Percentiles rank a stretch among this genome's conserved stretches.
Evolutionary conservation across 2,888 invertebrate genomes (phyloP).

Genomic region (Protodeltote pygarga): DNA sequence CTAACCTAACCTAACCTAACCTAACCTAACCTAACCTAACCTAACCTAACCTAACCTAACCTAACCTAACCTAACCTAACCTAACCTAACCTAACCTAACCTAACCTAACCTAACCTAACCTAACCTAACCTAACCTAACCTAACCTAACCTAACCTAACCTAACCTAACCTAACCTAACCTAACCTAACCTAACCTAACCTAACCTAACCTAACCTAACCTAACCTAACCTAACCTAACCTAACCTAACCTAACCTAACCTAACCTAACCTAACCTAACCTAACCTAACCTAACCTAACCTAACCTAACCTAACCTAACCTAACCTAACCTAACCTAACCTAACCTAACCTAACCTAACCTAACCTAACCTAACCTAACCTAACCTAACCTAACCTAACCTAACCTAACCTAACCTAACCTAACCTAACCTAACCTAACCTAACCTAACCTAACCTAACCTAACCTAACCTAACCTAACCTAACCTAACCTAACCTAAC

Average conservation of each 20-base stretch:
- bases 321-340: conserved; percentile 35
- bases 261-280: conserved; percentile 35
- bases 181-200: conserved; percentile 36
- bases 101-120: conserved; percentile 35
- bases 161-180: conserved; percentile 35
- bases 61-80: conserved; percentile 36
- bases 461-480: conserved; percentile 35
- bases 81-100: conserved; percentile 35
- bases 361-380: conserved; percentile 36
- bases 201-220: conserved; percentile 35
- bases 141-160: conserved; percentile 35
- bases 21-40: conserved; percentile 35
- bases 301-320: conserved; percentile 36
- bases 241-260: conserved; percentile 36
- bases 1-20: conserved; percentile 36
- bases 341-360: conserved; percentile 35
- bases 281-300: conserved; percentile 35
- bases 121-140: conserved; percentile 36
- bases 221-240: conserved; percentile 35
- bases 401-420: conserved; percentile 35
- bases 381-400: conserved; percentile 35
- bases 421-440: conserved; percentile 36
- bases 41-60: conserved; percentile 35
- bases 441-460: conserved; percentile 35
- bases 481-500: conserved; percentile 36